Conservation (phyloP, 2,888 invertebrate species). For the Gymnosoma rotundatum region DNA sequence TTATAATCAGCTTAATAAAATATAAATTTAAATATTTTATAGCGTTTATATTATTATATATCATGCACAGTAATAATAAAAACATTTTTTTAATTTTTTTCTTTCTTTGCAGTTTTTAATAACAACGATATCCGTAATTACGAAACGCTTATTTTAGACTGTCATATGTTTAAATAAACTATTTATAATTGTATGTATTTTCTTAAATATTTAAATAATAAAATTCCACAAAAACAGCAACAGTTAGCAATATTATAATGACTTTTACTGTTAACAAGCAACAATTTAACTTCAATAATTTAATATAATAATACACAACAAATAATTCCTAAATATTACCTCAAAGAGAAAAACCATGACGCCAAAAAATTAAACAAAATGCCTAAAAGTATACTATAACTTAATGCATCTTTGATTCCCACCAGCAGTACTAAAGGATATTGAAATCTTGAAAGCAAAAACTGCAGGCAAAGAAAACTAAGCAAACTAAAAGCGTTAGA, state of each 20-base stretch:
- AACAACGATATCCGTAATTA: slow-evolving; percentile 68
- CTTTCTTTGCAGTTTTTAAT: slow-evolving; percentile 61
- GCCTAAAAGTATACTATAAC: slow-evolving; percentile 12
- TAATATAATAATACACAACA: slow-evolving; percentile 12
- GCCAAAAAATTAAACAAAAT: neutral
- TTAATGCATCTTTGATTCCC: neutral
- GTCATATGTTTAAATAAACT: slow-evolving; percentile 46
- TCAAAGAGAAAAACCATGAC: slow-evolving; percentile 39
- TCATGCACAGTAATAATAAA: neutral
- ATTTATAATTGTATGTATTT: slow-evolving; percentile 48
- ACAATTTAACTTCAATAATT: slow-evolving; percentile 42
- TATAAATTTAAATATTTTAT: too few species aligned
- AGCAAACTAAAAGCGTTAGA: neutral
- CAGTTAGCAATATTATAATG: neutral
- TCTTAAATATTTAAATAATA: slow-evolving; percentile 30
- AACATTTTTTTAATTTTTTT: neutral
- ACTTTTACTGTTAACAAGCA: slow-evolving; percentile 1
- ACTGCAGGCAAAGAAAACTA: neutral
- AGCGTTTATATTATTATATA: too few species aligned
- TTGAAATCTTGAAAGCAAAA: neutral
- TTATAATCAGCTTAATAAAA: neutral
- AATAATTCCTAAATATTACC: slow-evolving; percentile 65
- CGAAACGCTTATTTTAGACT: slow-evolving; percentile 69
- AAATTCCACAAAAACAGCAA: too few species aligned
- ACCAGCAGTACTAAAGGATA: slow-evolving; percentile 21